Evolutionary conservation across 2,113 vertebrate genomes (phyloP).

Genomic region (Prochilodus magdalenae): DNA sequence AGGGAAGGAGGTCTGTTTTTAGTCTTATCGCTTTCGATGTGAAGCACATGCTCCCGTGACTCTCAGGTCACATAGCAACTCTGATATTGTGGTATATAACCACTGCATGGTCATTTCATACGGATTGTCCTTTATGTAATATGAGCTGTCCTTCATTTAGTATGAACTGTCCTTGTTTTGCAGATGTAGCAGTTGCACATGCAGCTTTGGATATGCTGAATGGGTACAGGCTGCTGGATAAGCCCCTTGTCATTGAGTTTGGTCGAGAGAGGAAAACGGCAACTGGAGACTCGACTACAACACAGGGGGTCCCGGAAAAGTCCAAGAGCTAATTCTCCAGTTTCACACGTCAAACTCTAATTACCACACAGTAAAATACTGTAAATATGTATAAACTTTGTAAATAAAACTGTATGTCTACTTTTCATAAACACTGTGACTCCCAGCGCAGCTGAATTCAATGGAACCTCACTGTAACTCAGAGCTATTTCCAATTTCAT

Average conservation of each 20-base stretch:
- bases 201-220: slow-evolving; percentile 83
- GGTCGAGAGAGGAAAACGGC: slow-evolving; percentile 75
- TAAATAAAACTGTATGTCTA: background rate
- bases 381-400: background rate
- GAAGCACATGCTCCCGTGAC: too few relatives aligned
- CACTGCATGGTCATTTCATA: too few relatives aligned
- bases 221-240: slow-evolving; percentile 86
- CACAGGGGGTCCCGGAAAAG: background rate
- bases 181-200: slow-evolving; percentile 79
- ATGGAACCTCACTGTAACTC: background rate
- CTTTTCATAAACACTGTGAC: background rate
- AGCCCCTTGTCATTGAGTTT: slow-evolving; percentile 89
- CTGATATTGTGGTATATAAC: background rate
- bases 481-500: background rate
- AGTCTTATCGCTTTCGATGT: too few relatives aligned
- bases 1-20: too few relatives aligned
- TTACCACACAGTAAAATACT: background rate
- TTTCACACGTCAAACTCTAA: background rate
- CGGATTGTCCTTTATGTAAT: too few relatives aligned
- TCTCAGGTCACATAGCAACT: background rate
- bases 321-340: background rate
- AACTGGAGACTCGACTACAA: slow-evolving; percentile 21
- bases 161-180: slow-evolving; percentile 21
- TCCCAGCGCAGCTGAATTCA: too few relatives aligned
- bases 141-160: too few relatives aligned